Evolutionary conservation across 2,888 invertebrate genomes (phyloP), one percentile per base, ranked within the genome.

Genomic region (Agrochola lychnidis): DNA sequence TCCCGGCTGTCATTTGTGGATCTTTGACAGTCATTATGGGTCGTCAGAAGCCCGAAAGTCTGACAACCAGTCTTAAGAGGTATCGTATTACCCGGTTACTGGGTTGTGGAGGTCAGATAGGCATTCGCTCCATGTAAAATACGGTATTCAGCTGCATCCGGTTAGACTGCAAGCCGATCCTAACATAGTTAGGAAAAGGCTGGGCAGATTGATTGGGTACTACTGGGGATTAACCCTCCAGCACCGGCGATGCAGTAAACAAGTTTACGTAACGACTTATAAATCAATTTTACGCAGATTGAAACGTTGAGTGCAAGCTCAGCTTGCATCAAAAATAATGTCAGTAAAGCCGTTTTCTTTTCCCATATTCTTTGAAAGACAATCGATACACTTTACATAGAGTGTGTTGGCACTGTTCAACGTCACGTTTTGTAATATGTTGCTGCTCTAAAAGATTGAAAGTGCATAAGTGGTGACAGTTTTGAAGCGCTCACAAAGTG

Each of bases 391-490:
- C 48, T 57, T 36, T 40, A n/a, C 59, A 22, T 30, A 59, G 36
- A 76, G 64, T 67, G 36, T 70, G 66, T 72, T 70, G 71, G 48
- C 48, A 51, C 10, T 53, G 53, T n/a, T 72, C 62, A 70, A 57
- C 36, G 71, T 48, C 78, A 66, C 62, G 71, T 78, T 70, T 56
- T 48, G 66, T 56, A 71, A 71, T 72, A 73, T 72, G 22, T 66
- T 61, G 57, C 53, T 53, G 19, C 48, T 62, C 53, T 73, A 36
- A 74, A 67, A 78, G 62, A 78, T 85, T 85, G 73, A 67, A 66
- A 85, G 78, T 67, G 78, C 85, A 78, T 74, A 57, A 56, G 71
- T 70, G 48, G 36, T 59, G 85, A 62, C 78, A 63, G 62, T 64
- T 77, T 81, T 36, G 45, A 25, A 72, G 57, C 70, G 25, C n/a